Conservation (phyloP, 92 coral and sea anemone genomes). For the Paramuricea clavata region DNA sequence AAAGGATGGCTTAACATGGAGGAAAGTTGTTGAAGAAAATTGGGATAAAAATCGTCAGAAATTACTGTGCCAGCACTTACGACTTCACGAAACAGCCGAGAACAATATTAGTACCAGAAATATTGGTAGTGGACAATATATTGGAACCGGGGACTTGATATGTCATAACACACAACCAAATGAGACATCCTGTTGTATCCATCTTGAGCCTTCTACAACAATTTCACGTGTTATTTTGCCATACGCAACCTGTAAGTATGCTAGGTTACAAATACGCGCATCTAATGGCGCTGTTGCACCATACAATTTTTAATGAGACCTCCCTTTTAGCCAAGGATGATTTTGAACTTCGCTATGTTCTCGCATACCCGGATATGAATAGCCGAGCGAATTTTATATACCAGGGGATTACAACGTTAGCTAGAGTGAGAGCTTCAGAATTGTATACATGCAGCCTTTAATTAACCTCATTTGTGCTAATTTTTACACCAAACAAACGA, state of each 20-base stretch:
- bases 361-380: too few relatives aligned
- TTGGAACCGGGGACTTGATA: conserved; percentile 5
- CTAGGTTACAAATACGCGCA: too few relatives aligned
- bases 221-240: not conserved
- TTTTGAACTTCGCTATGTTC: too few relatives aligned
- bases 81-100: not conserved
- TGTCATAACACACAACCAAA: not conserved
- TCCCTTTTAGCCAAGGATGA: not conserved
- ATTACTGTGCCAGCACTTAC: not conserved
- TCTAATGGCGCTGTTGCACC: not conserved
- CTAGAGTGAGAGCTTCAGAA: too few relatives aligned
- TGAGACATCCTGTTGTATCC: conserved; percentile 5
- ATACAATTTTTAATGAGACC: not conserved
- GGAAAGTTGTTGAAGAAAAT: not conserved
- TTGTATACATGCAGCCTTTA: too few relatives aligned
- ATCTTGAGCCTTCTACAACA: not conserved
- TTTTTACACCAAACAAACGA: not conserved
- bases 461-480: too few relatives aligned
- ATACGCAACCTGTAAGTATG: not conserved
- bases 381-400: too few relatives aligned
- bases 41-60: not conserved
- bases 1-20: not conserved
- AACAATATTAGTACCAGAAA: not conserved
- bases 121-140: not conserved
- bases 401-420: too few relatives aligned